Evolutionary conservation across 1,140 invertebrate species (phyloP).

Genomic region (Melitaea cinxia): DNA sequence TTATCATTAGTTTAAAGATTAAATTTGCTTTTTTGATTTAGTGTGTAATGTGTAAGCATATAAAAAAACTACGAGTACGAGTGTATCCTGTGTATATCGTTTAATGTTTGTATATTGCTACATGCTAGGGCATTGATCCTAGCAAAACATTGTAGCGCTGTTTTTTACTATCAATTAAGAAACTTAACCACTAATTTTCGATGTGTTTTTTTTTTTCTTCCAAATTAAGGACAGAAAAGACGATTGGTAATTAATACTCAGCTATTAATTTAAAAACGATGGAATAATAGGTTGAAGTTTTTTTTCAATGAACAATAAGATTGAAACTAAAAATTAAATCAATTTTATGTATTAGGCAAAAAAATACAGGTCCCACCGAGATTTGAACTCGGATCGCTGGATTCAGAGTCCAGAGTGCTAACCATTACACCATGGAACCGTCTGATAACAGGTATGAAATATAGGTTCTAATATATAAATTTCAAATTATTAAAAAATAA

Average conservation of each 20-base stretch:
- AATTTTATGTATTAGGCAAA: background rate
- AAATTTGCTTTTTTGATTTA: background rate
- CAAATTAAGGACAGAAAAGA: too few species aligned
- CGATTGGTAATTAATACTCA: too few species aligned
- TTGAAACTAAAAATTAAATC: too few species aligned
- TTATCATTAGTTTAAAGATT: background rate
- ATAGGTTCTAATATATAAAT: background rate
- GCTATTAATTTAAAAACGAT: too few species aligned
- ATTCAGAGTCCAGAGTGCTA: conserved; percentile 96
- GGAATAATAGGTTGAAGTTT: too few species aligned
- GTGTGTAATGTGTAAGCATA: background rate
- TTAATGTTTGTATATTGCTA: too few species aligned
- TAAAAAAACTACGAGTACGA: too few species aligned
- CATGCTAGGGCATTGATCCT: background rate
- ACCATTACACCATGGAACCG: conserved; percentile 94
- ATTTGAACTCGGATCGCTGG: conserved; percentile 94
- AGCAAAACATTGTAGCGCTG: background rate
- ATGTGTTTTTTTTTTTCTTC: too few species aligned
- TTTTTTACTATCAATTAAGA: background rate
- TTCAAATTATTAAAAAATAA: too few species aligned
- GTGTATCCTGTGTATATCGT: too few species aligned
- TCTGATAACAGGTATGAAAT: background rate
- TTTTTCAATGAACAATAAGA: too few species aligned
- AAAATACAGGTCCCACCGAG: conserved; percentile 87
- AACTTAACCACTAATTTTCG: background rate